These are phyloP conservation scores for Oegoconia quadripuncta DNA, from an alignment of 2,888 invertebrate species.

Conservation along the genomic window DNA sequence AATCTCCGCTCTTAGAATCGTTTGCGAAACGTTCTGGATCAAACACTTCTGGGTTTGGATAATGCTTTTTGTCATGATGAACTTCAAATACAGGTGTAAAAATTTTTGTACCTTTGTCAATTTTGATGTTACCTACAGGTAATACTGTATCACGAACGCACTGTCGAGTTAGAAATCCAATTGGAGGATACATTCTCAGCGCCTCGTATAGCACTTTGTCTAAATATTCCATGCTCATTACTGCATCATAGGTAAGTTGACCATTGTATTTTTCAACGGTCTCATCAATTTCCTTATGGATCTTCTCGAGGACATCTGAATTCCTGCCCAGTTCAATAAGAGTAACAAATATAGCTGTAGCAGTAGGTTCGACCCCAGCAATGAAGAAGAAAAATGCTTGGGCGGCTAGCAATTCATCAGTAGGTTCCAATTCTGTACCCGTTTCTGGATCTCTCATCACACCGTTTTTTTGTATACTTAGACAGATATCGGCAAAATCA, in stretches of 20 bases:
- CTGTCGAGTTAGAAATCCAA: slow-evolving; percentile 38
- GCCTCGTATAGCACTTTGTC: slow-evolving; percentile 46
- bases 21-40: slow-evolving; percentile 55
- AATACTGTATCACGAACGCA: slow-evolving; percentile 41
- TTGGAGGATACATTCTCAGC: slow-evolving; percentile 46
- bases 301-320: slow-evolving; percentile 38
- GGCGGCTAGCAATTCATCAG: slow-evolving; percentile 48
- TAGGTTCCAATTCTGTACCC: slow-evolving; percentile 46
- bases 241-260: slow-evolving; percentile 37
- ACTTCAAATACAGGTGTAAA: slow-evolving; percentile 45
- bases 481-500: slow-evolving; percentile 53
- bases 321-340: slow-evolving; percentile 48
- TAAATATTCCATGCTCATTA: slow-evolving; percentile 44
- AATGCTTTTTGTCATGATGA: slow-evolving; percentile 61
- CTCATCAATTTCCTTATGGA: slow-evolving; percentile 50
- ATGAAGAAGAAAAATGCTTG: slow-evolving; percentile 58
- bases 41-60: slow-evolving; percentile 61
- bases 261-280: slow-evolving; percentile 32
- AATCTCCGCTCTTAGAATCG: slow-evolving; percentile 33
- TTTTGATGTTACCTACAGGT: slow-evolving; percentile 47
- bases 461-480: slow-evolving; percentile 46
- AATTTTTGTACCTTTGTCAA: slow-evolving; percentile 47
- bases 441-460: slow-evolving; percentile 37
- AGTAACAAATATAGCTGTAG: slow-evolving; percentile 42
- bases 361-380: slow-evolving; percentile 59